Conservation (phyloP, 2,113 vertebrate species). For the Grantiella picta region DNA sequence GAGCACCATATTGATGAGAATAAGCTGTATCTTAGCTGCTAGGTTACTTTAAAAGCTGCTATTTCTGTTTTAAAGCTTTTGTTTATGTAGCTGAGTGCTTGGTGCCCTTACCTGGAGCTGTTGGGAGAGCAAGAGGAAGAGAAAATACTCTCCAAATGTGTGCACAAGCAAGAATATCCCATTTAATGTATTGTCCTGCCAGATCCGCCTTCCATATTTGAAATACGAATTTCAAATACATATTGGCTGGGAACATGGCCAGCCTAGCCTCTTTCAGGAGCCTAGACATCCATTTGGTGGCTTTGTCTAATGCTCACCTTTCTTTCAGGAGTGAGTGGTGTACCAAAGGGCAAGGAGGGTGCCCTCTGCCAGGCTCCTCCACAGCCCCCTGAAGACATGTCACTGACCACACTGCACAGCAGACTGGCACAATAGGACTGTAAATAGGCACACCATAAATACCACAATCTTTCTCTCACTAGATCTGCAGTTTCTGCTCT, state of each 20-base stretch:
- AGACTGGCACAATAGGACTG: too few species aligned
- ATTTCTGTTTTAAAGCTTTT: not conserved
- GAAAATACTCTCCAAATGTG: not conserved
- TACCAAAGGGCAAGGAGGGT: not conserved
- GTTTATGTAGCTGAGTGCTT: not conserved
- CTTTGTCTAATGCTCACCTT: rapidly evolving
- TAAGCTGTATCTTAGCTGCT: not conserved
- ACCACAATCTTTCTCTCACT: not conserved
- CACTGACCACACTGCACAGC: too few species aligned
- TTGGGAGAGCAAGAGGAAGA: not conserved
- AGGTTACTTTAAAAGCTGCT: not conserved
- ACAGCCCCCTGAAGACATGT: too few species aligned
- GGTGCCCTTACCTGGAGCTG: not conserved
- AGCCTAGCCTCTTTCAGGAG: not conserved
- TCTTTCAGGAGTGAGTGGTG: not conserved
- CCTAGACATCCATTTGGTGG: not conserved
- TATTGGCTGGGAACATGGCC: not conserved
- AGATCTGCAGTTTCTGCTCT: not conserved
- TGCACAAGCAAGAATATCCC: not conserved
- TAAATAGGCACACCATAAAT: not conserved
- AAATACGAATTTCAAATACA: not conserved
- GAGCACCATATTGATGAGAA: not conserved
- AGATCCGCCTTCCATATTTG: not conserved
- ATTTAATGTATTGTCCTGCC: not conserved
- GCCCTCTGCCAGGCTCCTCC: not conserved